Evolutionary conservation across 2,113 vertebrate species (phyloP).

Genomic region (Glaucidium brasilianum): DNA sequence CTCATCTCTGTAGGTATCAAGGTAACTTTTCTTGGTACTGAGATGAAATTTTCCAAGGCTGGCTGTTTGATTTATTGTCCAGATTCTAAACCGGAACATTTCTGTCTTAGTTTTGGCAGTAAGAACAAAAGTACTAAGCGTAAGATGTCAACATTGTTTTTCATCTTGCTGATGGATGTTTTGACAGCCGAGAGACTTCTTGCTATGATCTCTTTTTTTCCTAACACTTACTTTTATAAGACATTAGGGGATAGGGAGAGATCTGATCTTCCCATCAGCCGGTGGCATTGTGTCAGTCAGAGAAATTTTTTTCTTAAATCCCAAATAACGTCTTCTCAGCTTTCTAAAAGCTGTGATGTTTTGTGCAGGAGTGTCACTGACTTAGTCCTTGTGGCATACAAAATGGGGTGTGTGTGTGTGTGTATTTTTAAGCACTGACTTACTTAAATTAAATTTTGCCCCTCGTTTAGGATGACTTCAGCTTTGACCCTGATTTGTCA

Average conservation of each 20-base stretch:
- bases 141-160: slow-evolving; percentile 8
- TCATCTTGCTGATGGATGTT: slow-evolving; percentile 14
- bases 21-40: background rate
- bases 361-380: background rate
- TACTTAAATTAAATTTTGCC: background rate
- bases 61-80: slow-evolving; percentile 42
- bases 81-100: background rate
- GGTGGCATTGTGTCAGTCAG: background rate
- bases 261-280: slow-evolving; percentile 7
- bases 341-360: background rate
- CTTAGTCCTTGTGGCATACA: background rate
- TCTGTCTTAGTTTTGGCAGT: background rate
- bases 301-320: background rate
- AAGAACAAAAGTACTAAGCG: background rate
- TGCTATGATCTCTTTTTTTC: background rate
- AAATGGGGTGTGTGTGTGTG: background rate
- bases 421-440: background rate
- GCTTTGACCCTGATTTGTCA: background rate
- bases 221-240: background rate
- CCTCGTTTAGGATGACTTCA: background rate
- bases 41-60: background rate
- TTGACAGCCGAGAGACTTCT: slow-evolving; percentile 20
- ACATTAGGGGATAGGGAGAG: background rate
- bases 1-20: background rate
- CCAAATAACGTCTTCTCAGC: background rate